Evolutionary conservation across 2,113 vertebrate genomes (phyloP), one percentile per base, ranked within the genome.

Genomic region (Diadophis punctatus): DNA sequence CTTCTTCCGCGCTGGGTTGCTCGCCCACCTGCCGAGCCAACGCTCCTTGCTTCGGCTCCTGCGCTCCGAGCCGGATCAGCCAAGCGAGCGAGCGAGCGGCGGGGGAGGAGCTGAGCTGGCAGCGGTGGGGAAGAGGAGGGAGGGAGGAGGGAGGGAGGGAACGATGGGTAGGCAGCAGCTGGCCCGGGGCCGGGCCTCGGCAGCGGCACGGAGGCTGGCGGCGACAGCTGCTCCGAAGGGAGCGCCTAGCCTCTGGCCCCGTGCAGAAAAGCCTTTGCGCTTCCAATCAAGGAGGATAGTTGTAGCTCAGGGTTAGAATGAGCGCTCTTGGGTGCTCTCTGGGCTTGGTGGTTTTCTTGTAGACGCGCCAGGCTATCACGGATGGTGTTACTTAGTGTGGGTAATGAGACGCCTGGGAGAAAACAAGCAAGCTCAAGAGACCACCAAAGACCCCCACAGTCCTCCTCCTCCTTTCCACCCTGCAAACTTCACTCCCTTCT

Each of bases 31-130:
- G 68, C 68, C 16, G 0, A 68, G 12, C 16, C 68, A 3, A 16
- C 16, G 68, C 68, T 80, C 34, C 2, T 14, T 7, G 68, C 91
- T 39, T 16, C 22, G 3, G 53, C 39, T 49, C 39, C 12, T 27
- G 34, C 23, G 39, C 46, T 22, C 46, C 23, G 34, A 74, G 43
- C 90, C 68, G 52, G 86, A 49, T 88, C 86, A 80, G n/a, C 16
- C 11, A 60, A 53, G 51, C 9, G 87, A 60, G 53, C 6, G 39
- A 23, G 90, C 86, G 84, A 86, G 52, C 87, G 74, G 87, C 91
- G 91, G 93, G n/a, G 94, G 94, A 86, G 68, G 68, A 80, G 68
- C 68, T 80, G 68, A 80, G 30, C 63, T 68, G 30, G 63, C 11
- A 12, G 63, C n/a, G 34, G 6, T 22, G 68, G n/a, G 68, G 68